A percentile compares a stretch with the other conserved stretches of the same genome.
Evolutionary conservation across 2,797 vertebrate species (phyloP).

Genomic region (Chelidonichthys spinosus): DNA sequence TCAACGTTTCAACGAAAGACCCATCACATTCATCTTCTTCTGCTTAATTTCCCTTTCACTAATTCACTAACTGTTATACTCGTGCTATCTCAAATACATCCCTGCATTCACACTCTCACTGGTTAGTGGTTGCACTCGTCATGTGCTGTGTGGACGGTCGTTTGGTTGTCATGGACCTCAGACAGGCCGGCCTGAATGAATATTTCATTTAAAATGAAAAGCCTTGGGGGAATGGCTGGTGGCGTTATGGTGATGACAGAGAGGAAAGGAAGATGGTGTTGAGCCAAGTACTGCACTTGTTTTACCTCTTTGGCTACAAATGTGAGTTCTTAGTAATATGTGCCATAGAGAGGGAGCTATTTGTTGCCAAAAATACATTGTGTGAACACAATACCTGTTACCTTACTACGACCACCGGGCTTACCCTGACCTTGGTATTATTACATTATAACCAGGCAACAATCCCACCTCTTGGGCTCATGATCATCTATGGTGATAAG

Average conservation of each 20-base stretch:
- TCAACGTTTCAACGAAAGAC: background rate
- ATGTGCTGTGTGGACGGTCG: background rate
- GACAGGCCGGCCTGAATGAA: background rate
- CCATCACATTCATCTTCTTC: background rate
- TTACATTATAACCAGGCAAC: background rate
- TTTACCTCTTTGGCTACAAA: too few relatives aligned
- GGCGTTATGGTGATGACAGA: background rate
- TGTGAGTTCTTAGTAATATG: conserved; percentile 14
- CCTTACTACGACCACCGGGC: background rate
- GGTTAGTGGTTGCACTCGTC: background rate
- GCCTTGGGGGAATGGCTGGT: background rate
- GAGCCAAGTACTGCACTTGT: too few relatives aligned
- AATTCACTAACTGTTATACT: background rate
- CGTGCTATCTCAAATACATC: background rate
- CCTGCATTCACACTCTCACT: background rate
- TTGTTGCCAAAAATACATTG: conserved; percentile 30
- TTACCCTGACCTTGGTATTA: conserved; percentile 4
- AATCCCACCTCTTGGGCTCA: too few relatives aligned
- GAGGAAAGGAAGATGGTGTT: too few relatives aligned
- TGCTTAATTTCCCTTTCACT: background rate
- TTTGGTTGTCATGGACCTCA: background rate
- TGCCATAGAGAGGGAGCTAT: background rate
- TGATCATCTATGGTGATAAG: too few relatives aligned
- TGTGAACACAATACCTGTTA: background rate
- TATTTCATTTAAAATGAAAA: background rate